These are phyloP conservation scores for Oreotrochilus melanogaster DNA, from an alignment of 2,113 vertebrate species.

Conservation along the genomic window DNA sequence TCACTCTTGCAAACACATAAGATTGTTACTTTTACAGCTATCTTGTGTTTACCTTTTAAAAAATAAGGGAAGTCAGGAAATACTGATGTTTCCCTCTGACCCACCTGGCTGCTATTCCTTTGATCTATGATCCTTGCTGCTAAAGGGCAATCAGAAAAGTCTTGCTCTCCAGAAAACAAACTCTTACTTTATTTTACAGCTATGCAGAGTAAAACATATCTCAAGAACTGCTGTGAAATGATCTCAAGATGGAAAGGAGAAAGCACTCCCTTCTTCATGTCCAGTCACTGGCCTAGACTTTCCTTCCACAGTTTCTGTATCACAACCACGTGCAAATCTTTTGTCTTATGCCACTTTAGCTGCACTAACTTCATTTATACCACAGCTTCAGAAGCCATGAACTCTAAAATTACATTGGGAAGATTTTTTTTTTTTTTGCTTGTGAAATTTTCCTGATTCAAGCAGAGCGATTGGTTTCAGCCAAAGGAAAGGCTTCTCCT, in stretches of 20 bases:
- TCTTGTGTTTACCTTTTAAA: slow-evolving; percentile 31
- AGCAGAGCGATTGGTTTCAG: slow-evolving; percentile 17
- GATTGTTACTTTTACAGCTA: neutral
- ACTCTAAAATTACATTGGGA: neutral
- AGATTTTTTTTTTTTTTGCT: neutral
- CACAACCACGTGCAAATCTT: neutral
- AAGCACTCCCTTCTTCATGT: neutral
- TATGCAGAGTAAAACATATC: neutral
- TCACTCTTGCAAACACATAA: neutral
- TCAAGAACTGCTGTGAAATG: neutral
- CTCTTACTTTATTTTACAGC: slow-evolving; percentile 11
- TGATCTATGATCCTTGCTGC: neutral
- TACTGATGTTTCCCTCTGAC: neutral
- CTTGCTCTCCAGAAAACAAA: neutral
- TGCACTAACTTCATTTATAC: neutral
- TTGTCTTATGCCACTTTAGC: neutral
- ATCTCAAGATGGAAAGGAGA: neutral
- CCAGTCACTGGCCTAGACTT: neutral
- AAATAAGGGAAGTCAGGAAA: neutral
- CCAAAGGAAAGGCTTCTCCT: slow-evolving; percentile 19
- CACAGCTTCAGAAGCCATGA: neutral
- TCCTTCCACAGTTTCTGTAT: neutral
- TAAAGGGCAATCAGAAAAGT: neutral
- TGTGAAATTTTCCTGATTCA: slow-evolving; percentile 8
- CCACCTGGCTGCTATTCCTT: slow-evolving; percentile 1